Percentiles rank a stretch among this genome's conserved stretches.
Conservation (phyloP, 1,140 invertebrate genomes). For the Danaus plexippus region DNA sequence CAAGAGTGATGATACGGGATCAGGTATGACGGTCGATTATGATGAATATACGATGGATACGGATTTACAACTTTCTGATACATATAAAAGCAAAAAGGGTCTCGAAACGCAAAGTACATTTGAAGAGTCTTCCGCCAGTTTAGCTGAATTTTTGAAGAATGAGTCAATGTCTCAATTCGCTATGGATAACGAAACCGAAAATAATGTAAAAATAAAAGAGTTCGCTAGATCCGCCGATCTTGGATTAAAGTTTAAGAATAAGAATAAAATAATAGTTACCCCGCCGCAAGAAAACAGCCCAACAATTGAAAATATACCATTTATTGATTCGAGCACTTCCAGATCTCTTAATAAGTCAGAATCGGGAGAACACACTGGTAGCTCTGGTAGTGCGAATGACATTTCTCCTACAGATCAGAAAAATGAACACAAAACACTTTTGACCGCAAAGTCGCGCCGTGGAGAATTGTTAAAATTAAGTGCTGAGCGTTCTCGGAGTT, state of each 20-base stretch:
- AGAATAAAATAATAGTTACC: slow-evolving; percentile 71
- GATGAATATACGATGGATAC: slow-evolving; percentile 74
- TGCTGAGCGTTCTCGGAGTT: slow-evolving; percentile 76
- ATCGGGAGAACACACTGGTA: slow-evolving; percentile 59
- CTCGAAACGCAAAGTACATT: slow-evolving; percentile 66
- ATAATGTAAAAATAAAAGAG: slow-evolving; percentile 34
- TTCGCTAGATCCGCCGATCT: slow-evolving; percentile 40
- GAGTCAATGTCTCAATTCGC: slow-evolving; percentile 59
- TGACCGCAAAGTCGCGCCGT: slow-evolving; percentile 63
- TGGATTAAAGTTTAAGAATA: slow-evolving; percentile 64
- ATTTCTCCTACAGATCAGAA: slow-evolving; percentile 58
- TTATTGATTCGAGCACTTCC: slow-evolving; percentile 60
- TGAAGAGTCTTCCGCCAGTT: slow-evolving; percentile 66
- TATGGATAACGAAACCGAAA: slow-evolving; percentile 54
- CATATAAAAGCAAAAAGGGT: slow-evolving; percentile 35
- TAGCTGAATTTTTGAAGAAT: slow-evolving; percentile 66
- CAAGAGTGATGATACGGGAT: slow-evolving; percentile 75
- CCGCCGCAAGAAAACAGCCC: slow-evolving; percentile 70
- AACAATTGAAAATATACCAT: slow-evolving; percentile 65
- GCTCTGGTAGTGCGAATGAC: slow-evolving; percentile 58
- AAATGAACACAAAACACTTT: slow-evolving; percentile 50
- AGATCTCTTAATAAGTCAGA: slow-evolving; percentile 59
- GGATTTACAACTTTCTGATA: slow-evolving; percentile 48
- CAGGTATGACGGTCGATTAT: slow-evolving; percentile 75
- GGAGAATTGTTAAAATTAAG: slow-evolving; percentile 74